Evolutionary conservation across 2,888 invertebrate genomes (phyloP).

Genomic region (Ectobius pallidus): DNA sequence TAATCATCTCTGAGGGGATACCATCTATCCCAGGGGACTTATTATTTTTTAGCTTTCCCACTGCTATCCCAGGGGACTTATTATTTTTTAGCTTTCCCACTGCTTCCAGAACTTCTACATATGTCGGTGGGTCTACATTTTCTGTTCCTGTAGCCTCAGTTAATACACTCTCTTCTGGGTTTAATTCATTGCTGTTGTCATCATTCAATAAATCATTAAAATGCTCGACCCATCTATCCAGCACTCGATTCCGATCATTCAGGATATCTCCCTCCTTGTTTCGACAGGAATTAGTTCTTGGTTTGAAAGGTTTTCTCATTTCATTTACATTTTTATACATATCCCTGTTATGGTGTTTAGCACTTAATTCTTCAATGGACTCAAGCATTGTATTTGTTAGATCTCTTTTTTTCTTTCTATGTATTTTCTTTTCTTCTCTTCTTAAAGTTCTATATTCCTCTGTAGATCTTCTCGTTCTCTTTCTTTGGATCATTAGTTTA

Average conservation of each 20-base stretch:
- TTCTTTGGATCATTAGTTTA: not conserved
- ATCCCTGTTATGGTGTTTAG: not conserved
- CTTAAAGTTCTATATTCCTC: not conserved
- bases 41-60: not conserved
- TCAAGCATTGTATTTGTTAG: not conserved
- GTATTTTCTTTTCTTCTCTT: not conserved
- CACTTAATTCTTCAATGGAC: not conserved
- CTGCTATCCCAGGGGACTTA: not conserved
- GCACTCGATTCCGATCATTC: not conserved
- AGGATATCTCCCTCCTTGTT: no score
- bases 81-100: not conserved
- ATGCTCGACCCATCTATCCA: not conserved
- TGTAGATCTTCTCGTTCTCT: not conserved
- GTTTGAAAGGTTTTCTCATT: not conserved
- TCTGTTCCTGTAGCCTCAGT: not conserved
- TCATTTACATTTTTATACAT: not conserved
- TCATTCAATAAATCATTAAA: not conserved
- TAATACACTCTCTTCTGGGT: not conserved
- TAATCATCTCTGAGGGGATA: not conserved
- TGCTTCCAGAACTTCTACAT: no score
- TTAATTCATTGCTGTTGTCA: no score
- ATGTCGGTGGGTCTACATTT: not conserved
- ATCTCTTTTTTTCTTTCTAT: not conserved
- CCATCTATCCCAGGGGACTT: not conserved
- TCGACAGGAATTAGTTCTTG: not conserved